These are phyloP conservation scores for Arion vulgaris DNA, from an alignment of 1,140 invertebrate genomes.

Conservation along the genomic window DNA sequence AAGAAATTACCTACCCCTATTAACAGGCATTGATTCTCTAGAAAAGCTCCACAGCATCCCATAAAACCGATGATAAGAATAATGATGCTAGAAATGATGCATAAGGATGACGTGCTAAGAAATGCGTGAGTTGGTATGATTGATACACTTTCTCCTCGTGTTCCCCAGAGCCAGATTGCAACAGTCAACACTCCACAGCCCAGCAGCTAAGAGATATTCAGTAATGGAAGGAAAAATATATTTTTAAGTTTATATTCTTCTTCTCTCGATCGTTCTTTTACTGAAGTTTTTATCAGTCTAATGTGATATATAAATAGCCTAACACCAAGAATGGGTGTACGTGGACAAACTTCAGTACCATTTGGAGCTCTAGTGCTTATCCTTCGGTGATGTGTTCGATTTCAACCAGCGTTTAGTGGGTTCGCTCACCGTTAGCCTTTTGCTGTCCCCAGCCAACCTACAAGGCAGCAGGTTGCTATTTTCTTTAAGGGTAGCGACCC, in stretches of 20 bases:
- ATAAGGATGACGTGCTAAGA: slow-evolving; percentile 60
- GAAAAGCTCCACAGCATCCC: slow-evolving; percentile 89
- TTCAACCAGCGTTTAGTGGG: too few species aligned
- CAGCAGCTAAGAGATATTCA: slow-evolving; percentile 75
- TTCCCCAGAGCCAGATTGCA: slow-evolving; percentile 82
- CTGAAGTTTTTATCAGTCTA: too few species aligned
- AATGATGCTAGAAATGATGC: slow-evolving; percentile 81
- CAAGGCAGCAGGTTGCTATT: too few species aligned
- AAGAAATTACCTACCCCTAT: slow-evolving; percentile 78
- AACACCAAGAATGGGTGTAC: too few species aligned
- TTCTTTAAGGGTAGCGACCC: too few species aligned
- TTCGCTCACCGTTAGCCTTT: too few species aligned
- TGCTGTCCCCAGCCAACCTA: too few species aligned
- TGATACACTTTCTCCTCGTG: slow-evolving; percentile 51
- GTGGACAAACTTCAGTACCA: too few species aligned
- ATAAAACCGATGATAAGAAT: slow-evolving; percentile 89
- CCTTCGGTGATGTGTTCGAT: too few species aligned
- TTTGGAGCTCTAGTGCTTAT: too few species aligned
- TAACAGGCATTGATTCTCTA: slow-evolving; percentile 89
- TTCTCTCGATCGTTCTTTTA: too few species aligned
- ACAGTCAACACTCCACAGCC: slow-evolving; percentile 81
- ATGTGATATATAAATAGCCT: too few species aligned
- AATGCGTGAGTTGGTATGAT: slow-evolving; percentile 58
- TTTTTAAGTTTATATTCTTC: neutral
- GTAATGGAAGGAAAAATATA: neutral